phyloP scores from a whole-genome alignment of 2,797 vertebrate genomes.

The Otus scops region DNA sequence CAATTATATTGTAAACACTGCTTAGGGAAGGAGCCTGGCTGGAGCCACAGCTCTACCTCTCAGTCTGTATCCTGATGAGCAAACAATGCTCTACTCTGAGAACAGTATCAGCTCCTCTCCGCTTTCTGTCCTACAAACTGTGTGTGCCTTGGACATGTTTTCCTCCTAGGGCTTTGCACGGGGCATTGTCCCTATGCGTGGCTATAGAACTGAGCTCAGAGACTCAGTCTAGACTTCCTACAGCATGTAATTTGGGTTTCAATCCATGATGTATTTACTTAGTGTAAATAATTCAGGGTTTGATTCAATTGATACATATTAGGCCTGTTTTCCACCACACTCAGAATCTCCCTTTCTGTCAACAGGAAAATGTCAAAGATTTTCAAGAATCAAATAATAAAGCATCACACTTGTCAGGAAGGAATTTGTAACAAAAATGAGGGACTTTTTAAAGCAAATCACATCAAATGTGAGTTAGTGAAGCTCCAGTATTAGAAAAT shows the following conservation, averaged over 20 bases:
- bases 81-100: not conserved
- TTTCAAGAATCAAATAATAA: not conserved
- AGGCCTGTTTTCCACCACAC: not conserved
- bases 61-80: not conserved
- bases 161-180: not conserved
- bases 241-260: not conserved
- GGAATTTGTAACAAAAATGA: not conserved
- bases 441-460: not conserved
- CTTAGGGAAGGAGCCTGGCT: not conserved
- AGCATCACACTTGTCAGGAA: not conserved
- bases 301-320: not conserved
- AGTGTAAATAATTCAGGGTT: not conserved
- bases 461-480: not conserved
- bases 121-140: not conserved
- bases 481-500: not conserved
- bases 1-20: not conserved
- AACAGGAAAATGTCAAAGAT: not conserved
- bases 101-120: not conserved
- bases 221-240: not conserved
- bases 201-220: not conserved
- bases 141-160: rapidly evolving
- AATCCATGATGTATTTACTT: not conserved
- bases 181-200: not conserved
- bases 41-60: not conserved
- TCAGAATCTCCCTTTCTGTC: not conserved